Percentiles rank a stretch among this genome's conserved stretches.
Evolutionary conservation across 2,888 invertebrate species (phyloP).

Genomic region (Acanthosoma haemorrhoidale): DNA sequence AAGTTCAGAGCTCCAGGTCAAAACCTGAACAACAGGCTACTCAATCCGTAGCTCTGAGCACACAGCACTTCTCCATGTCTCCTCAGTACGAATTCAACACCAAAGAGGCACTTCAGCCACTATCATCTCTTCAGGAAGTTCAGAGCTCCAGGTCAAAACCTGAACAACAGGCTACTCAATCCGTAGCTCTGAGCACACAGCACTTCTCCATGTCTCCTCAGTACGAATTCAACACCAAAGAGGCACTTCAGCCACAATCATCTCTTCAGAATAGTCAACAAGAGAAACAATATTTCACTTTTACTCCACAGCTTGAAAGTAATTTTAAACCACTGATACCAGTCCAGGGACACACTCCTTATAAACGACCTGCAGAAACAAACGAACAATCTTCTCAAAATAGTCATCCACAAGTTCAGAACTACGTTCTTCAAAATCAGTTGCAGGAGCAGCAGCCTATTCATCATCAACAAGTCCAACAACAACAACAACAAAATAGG

Average conservation of each 20-base stretch:
- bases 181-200: neutral
- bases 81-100: neutral
- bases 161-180: no score
- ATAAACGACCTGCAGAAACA: neutral
- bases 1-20: neutral
- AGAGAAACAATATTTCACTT: neutral
- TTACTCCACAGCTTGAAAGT: neutral
- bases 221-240: neutral
- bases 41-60: neutral
- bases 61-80: neutral
- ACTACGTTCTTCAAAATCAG: neutral
- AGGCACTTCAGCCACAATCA: neutral
- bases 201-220: neutral
- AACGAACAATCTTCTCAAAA: neutral
- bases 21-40: no score
- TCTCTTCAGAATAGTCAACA: no score
- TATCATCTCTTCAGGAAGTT: no score
- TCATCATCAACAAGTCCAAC: no score
- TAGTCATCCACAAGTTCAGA: neutral
- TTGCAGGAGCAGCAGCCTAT: neutral
- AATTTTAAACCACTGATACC: neutral
- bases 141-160: neutral
- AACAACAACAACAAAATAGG: no score
- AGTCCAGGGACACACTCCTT: neutral
- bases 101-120: neutral